Evolutionary conservation across 2,113 vertebrate genomes (phyloP), one percentile per base, ranked within the genome.

Genomic region (Electrona antarctica): DNA sequence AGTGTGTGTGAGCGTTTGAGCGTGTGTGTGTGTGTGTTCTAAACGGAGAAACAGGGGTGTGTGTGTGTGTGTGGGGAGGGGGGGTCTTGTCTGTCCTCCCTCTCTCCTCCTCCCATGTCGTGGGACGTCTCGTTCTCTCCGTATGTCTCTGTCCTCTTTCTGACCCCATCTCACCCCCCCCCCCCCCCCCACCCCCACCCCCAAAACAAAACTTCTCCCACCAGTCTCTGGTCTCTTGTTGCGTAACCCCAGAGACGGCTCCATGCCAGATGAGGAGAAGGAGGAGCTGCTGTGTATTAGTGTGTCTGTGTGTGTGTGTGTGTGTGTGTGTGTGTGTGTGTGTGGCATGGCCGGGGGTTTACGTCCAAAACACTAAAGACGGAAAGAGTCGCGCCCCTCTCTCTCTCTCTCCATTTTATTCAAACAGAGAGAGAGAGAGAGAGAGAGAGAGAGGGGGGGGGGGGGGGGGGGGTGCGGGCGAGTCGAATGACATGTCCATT

Each of bases 91-190:
- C 10, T 59, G 4, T 55, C 33, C 56, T 45, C 59, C 5, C 33
- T 8, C 63, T 28, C 56, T 45, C 59, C 57, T 60, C 33, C 46
- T 21, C 14, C 33, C 46, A 15, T 59, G 59, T 54, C 49, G 52
- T 21, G 51, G 71, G 54, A 58, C n/a, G 55, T 61, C 63, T 69
- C 47, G 7, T 64, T 75, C 58, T 73, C 72, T 79, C 75, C 66
- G 1, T 41, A 64, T 15, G 64, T 67, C 69, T 63, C 76, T 86
- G 88, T 73, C 91, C 88, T 86, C 69, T 71, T 29, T 3, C 51
- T 89, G 88, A 91, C 77, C 89, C 81, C 51, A 29, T 54, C 57
- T 6, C 33, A 3, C 33, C 33, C 33, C 33, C 33, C 3, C 33
- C 2, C 29, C 2, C 29, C 2, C 29, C 2, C 29, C 2, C 29